Base-by-base conservation (phyloP, 2,888 invertebrate species). In the Cistogaster globosa region DNA sequence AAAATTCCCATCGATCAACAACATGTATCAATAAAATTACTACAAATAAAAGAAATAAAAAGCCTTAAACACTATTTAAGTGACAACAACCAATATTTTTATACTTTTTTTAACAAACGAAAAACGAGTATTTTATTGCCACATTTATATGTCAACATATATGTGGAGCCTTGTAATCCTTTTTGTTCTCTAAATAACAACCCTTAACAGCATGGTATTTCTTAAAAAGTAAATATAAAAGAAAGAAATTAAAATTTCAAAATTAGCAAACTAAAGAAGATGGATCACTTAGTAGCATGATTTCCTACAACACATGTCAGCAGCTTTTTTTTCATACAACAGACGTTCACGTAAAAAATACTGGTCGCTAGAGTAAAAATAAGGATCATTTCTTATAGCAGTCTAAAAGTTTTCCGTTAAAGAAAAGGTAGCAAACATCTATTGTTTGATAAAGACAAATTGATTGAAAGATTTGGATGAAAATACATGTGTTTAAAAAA, bases 211-310 rank as follows among this genome's bases (percentile, higher is more conserved):
- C 16, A 48, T 18, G 0, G 18, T 6, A 12, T 14, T 58, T 74
- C 48, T 68, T 26, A 26, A 26, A 26, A 38, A 45, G 18, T 14
- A 0, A 11, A 55, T 18, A 67, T 16, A 76, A 71, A 78, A 62
- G 8, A 72, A 22, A 9, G 5, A 55, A 55, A 81, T 81, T 55
- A 53, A 69, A 82, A 63, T 65, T 65, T 58, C 20, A 71, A 48
- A 53, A 45, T 51, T 32, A 11, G 3, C 36, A 60, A 62, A 60
- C 38, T 58, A 32, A 78, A 53, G 74, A 92, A 92, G 92, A 92
- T 92, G 91, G 92, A 92, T 92, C 91, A 91, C 92, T 89, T 88
- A 87, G 86, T 88, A 87, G 86, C 88, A 90, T 90, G 90, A 92
- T 90, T 90, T 88, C 88, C 88, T 80, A 57, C 14, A 20, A 26